These are phyloP conservation scores for Phalanger gymnotis DNA, from an alignment of 2,797 vertebrate species.

Conservation along the genomic window DNA sequence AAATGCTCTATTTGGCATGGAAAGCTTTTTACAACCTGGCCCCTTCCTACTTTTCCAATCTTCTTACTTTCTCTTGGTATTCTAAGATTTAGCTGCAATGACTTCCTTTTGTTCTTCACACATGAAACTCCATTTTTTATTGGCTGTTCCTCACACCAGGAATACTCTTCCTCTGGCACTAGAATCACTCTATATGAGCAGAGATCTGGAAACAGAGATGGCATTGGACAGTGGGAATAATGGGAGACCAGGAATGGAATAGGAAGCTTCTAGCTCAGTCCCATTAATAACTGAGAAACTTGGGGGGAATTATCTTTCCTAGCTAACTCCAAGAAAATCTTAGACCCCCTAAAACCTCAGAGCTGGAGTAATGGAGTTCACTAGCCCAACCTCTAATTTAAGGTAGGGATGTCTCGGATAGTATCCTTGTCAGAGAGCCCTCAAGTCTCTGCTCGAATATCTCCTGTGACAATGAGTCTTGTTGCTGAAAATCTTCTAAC, in stretches of 20 bases:
- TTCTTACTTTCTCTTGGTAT: neutral
- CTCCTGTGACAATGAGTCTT: neutral
- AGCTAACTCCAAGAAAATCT: neutral
- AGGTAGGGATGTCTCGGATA: neutral
- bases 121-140: neutral
- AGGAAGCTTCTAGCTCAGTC: neutral
- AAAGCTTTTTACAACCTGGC: neutral
- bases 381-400: neutral
- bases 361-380: neutral
- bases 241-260: neutral
- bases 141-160: neutral
- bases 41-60: neutral
- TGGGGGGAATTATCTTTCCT: neutral
- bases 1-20: neutral
- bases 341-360: neutral
- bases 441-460: neutral
- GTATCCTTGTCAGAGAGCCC: neutral
- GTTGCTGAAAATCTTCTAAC: neutral
- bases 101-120: neutral
- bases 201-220: neutral
- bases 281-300: neutral
- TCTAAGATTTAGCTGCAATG: neutral
- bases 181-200: neutral
- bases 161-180: neutral
- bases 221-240: neutral